phyloP scores from a whole-genome alignment of 2,888 invertebrate genomes.

The Craniophora ligustri region DNA sequence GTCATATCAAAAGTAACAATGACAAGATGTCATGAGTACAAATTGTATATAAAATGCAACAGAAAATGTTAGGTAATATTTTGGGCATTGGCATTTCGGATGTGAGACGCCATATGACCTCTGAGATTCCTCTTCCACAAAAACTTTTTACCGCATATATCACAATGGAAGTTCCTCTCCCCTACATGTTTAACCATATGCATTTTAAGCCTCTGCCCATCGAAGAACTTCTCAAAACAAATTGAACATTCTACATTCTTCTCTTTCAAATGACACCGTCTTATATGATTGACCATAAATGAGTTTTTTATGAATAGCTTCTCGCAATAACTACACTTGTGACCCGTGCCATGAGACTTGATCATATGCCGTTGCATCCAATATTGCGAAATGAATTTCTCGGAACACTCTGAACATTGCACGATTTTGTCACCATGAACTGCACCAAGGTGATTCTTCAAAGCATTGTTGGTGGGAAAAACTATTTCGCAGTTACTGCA shows the following conservation, averaged over 20 bases:
- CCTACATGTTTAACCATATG: conserved; percentile 86
- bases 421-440: conserved; percentile 68
- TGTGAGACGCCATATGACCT: conserved; percentile 82
- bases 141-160: conserved; percentile 88
- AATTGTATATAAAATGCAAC: conserved; percentile 10
- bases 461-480: conserved; percentile 61
- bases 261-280: conserved; percentile 75
- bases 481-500: conserved; percentile 65
- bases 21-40: background rate
- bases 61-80: conserved; percentile 37
- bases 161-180: conserved; percentile 86
- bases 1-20: background rate
- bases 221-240: conserved; percentile 74
- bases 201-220: conserved; percentile 68
- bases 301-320: conserved; percentile 74
- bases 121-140: conserved; percentile 88
- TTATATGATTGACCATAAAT: conserved; percentile 72
- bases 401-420: conserved; percentile 69
- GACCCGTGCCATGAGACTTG: conserved; percentile 67
- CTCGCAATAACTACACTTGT: conserved; percentile 72
- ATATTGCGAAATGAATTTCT: conserved; percentile 73
- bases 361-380: conserved; percentile 72
- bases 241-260: conserved; percentile 74
- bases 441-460: conserved; percentile 69
- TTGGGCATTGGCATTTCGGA: conserved; percentile 47